Base-by-base conservation (phyloP, 2,888 invertebrate genomes). In the Plagodis pulveraria region DNA sequence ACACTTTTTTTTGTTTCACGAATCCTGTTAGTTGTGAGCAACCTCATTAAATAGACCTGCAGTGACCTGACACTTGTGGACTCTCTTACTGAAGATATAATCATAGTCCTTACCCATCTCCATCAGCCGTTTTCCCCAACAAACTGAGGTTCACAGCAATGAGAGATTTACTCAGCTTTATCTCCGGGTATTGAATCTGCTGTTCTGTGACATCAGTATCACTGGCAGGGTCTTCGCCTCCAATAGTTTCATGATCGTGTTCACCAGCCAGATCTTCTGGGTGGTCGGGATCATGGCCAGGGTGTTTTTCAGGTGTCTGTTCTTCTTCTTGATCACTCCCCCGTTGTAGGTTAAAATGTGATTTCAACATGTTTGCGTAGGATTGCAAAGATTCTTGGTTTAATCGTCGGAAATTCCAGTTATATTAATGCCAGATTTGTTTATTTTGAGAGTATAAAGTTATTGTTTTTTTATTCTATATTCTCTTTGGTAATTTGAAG, bases 101-200 rank as follows among this genome's bases (percentile, higher is more conserved):
- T 8, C 5, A 8, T n/a, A 33, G 5, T 0, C 41, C 67, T 69
- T 71, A 92, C 93, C 90, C 91, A 51, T 92, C 90, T 6, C 93
- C 93, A 0, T 83, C 86, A 22, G 90, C 91, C 0, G 89, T 91
- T 69, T 89, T 91, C 6, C 93, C 93, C 5, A 94, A 74, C 43
- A 86, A 62, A 58, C 87, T 84, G 5, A 93, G 80, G n/a, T 88
- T 73, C 0, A 79, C 63, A 58, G 84, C 78, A 35, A 93, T 78
- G 56, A 92, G 90, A 0, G 83, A 74, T 44, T 67, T 74, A 2
- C 80, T 73, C 2, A 93, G 75, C 33, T 53, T 63, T 55, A 80
- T 78, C n/a, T 63, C 68, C 0, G 73, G 69, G 40, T 56, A 55
- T 0, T 62, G 48, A 0, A 63, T 53, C 52, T 65, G 70, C 32